phyloP scores from a whole-genome alignment of 2,797 vertebrate species.

The Cottoperca gobio region DNA sequence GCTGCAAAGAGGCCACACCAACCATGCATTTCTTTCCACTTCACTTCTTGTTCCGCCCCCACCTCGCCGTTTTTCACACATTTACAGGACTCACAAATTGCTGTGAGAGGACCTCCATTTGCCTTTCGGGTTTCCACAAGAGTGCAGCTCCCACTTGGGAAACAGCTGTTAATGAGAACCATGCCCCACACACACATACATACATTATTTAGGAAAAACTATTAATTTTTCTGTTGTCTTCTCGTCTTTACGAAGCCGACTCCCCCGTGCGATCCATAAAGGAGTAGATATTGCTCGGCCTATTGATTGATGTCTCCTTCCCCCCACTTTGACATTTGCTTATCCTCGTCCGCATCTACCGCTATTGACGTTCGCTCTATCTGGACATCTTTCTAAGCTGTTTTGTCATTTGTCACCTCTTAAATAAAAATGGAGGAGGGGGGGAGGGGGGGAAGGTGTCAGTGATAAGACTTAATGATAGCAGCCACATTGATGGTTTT shows the following conservation, averaged over 20 bases:
- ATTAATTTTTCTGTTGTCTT: slow-evolving; percentile 22
- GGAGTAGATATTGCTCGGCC: slow-evolving; percentile 73
- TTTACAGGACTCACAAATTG: slow-evolving; percentile 50
- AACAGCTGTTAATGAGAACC: slow-evolving; percentile 53
- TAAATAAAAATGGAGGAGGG: slow-evolving; percentile 74
- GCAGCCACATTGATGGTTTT: slow-evolving; percentile 57
- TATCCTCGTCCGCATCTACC: slow-evolving; percentile 79
- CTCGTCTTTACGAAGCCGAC: slow-evolving; percentile 40
- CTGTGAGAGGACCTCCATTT: slow-evolving; percentile 47
- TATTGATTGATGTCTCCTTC: slow-evolving; percentile 79
- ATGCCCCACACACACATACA: slow-evolving; percentile 21
- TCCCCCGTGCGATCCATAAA: slow-evolving; percentile 63
- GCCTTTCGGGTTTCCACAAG: slow-evolving; percentile 36
- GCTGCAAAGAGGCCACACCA: slow-evolving; percentile 21
- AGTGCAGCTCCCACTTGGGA: slow-evolving; percentile 28
- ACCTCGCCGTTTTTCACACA: slow-evolving; percentile 52
- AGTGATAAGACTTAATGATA: slow-evolving; percentile 76
- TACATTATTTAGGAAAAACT: slow-evolving; percentile 17
- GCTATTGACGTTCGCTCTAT: slow-evolving; percentile 78
- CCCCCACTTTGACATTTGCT: slow-evolving; percentile 83
- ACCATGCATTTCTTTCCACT: slow-evolving; percentile 37
- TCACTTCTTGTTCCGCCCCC: slow-evolving; percentile 18
- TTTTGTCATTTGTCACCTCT: slow-evolving; percentile 85
- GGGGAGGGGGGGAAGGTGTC: slow-evolving; percentile 49
- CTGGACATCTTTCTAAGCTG: slow-evolving; percentile 84